Evolutionary conservation across 2,888 invertebrate species (phyloP).

Genomic region (Hylaea fasciaria): DNA sequence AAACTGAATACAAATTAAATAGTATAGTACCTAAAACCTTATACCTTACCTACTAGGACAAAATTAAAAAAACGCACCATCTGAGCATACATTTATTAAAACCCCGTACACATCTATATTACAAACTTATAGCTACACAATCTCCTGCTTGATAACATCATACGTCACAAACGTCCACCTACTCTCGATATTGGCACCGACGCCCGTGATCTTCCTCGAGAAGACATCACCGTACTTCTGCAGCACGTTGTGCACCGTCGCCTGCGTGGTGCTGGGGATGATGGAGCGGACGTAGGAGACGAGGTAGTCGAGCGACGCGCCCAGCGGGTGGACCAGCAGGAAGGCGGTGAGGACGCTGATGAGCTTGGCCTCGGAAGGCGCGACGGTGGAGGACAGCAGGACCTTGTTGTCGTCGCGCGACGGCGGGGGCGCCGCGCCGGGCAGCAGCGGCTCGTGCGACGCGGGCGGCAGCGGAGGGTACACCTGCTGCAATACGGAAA

Average conservation of each 20-base stretch:
- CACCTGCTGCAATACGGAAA: slow-evolving; percentile 29
- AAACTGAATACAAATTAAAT: no score
- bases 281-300: slow-evolving; percentile 68
- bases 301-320: slow-evolving; percentile 67
- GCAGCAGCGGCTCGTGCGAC: slow-evolving; percentile 30
- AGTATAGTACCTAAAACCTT: no score
- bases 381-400: neutral
- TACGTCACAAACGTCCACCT: slow-evolving; percentile 67
- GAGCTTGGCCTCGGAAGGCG: slow-evolving; percentile 63
- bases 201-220: slow-evolving; percentile 48
- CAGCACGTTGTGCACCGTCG: slow-evolving; percentile 55
- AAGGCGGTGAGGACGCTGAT: slow-evolving; percentile 73
- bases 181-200: slow-evolving; percentile 61
- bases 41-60: no score
- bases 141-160: slow-evolving; percentile 54
- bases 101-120: neutral
- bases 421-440: slow-evolving; percentile 45
- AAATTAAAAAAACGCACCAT: neutral
- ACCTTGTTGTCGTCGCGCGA: slow-evolving; percentile 27
- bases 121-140: slow-evolving; percentile 5
- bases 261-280: slow-evolving; percentile 57
- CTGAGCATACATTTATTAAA: neutral
- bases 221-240: slow-evolving; percentile 66
- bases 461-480: slow-evolving; percentile 55
- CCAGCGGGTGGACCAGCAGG: slow-evolving; percentile 71